phyloP scores from a whole-genome alignment of 2,113 vertebrate species.

The Chunga burmeisteri region DNA sequence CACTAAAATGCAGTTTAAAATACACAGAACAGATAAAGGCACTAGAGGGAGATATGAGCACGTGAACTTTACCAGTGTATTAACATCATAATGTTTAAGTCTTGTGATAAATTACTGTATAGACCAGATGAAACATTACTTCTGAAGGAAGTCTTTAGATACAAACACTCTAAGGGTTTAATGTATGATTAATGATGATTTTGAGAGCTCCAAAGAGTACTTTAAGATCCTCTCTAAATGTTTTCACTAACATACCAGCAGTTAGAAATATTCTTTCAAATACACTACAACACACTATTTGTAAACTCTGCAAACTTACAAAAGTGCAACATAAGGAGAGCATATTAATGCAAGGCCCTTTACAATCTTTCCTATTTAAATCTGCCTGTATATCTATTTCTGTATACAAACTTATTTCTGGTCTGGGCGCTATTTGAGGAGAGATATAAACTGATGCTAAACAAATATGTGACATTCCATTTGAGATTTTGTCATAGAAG shows the following conservation, averaged over 20 bases:
- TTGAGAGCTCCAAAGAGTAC: neutral
- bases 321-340: neutral
- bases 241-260: neutral
- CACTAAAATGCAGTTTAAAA: neutral
- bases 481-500: neutral
- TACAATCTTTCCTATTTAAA: neutral
- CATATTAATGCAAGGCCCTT: neutral
- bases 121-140: neutral
- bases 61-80: neutral
- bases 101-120: neutral
- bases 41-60: constrained; percentile 41
- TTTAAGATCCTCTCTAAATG: neutral
- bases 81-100: neutral
- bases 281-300: neutral
- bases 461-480: neutral
- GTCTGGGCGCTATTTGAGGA: neutral
- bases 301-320: neutral
- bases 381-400: neutral
- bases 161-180: neutral
- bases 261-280: neutral
- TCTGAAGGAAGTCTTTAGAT: neutral
- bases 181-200: neutral
- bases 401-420: neutral
- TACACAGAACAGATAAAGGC: neutral
- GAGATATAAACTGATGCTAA: neutral